phyloP scores from a whole-genome alignment of 92 coral and sea anemone species.

The Muricea muricata region DNA sequence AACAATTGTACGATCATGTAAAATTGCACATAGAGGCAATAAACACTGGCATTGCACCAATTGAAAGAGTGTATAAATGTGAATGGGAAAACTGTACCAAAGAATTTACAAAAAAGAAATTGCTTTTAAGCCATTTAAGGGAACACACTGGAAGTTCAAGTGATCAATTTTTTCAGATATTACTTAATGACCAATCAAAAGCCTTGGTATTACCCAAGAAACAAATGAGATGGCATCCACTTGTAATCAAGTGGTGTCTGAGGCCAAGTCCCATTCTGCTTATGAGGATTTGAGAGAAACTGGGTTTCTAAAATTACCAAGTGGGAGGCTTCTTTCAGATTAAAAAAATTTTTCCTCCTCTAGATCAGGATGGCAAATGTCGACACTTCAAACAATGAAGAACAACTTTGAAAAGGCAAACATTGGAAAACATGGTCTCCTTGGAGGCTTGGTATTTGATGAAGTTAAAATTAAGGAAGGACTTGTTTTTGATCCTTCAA shows the following conservation, averaged over 20 bases:
- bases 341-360: constrained; percentile 48
- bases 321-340: constrained; percentile 47
- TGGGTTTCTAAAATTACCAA: constrained; percentile 43
- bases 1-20: too few relatives aligned
- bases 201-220: not conserved
- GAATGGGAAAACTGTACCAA: constrained; percentile 35
- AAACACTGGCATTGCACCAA: too few relatives aligned
- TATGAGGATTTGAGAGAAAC: constrained; percentile 38
- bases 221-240: constrained; percentile 53
- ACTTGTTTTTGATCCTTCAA: constrained; percentile 34
- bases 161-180: not conserved
- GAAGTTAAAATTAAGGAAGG: constrained; percentile 55
- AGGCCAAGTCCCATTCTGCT: constrained; percentile 18
- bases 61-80: constrained; percentile 31
- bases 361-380: constrained; percentile 40
- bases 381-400: constrained; percentile 26
- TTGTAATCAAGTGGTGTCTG: constrained; percentile 35
- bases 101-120: constrained; percentile 26
- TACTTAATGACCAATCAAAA: not conserved
- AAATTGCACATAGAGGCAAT: too few relatives aligned
- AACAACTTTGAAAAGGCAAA: constrained; percentile 18
- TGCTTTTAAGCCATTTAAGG: constrained; percentile 18
- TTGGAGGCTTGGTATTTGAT: constrained; percentile 51
- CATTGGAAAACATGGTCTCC: constrained; percentile 11
- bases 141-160: constrained; percentile 35